These are phyloP conservation scores for Rhinatrema bivittatum DNA, from an alignment of 2,797 vertebrate genomes.

Conservation along the genomic window DNA sequence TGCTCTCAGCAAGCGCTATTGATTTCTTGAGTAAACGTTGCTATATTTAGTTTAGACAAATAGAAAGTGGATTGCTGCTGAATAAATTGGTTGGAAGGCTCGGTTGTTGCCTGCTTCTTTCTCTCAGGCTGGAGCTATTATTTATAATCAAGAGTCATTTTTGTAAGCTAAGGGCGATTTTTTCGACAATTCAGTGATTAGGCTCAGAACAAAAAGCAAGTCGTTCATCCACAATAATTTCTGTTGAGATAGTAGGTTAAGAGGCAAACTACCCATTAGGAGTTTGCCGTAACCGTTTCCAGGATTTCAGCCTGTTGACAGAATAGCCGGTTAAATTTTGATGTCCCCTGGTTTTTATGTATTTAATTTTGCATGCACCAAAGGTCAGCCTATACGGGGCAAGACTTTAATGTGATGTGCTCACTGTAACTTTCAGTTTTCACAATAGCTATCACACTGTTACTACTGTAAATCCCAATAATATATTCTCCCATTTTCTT, in stretches of 20 bases:
- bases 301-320: too few species aligned
- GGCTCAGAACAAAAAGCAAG: constrained; percentile 54
- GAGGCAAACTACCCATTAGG: constrained; percentile 39
- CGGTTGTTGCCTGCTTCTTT: constrained; percentile 66
- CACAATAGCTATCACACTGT: too few species aligned
- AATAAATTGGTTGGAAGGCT: constrained; percentile 68
- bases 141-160: constrained; percentile 77
- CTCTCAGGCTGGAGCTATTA: constrained; percentile 72
- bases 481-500: too few species aligned
- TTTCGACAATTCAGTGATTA: constrained; percentile 65
- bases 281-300: constrained; percentile 28
- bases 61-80: constrained; percentile 72
- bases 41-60: constrained; percentile 87
- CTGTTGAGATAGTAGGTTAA: constrained; percentile 36
- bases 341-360: too few species aligned
- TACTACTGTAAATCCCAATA: too few species aligned
- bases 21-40: constrained; percentile 81
- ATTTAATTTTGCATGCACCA: too few species aligned
- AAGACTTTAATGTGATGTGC: too few species aligned
- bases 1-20: constrained; percentile 74
- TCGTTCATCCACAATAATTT: constrained; percentile 45
- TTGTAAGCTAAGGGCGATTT: constrained; percentile 71
- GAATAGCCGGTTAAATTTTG: too few species aligned
- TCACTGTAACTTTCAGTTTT: too few species aligned
- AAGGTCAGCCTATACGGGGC: too few species aligned